phyloP scores from a whole-genome alignment of 2,113 vertebrate genomes.

The Dasyurus viverrinus region DNA sequence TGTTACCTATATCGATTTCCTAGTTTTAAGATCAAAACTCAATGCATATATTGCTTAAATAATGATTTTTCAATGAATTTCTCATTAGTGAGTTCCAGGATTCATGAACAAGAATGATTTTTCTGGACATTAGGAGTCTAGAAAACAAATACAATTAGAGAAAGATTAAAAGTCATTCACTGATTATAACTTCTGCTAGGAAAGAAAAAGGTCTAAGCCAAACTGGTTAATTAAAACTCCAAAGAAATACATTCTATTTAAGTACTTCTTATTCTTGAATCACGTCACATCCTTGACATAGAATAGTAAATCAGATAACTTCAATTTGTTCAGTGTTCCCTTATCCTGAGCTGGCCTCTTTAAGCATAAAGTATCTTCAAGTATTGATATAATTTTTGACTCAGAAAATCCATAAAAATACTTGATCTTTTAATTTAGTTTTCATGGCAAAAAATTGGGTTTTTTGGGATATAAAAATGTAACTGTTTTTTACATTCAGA shows the following conservation, averaged over 20 bases:
- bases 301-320: conserved; percentile 41
- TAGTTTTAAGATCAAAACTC: conserved; percentile 16
- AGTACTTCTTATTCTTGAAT: conserved; percentile 55
- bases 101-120: conserved; percentile 49
- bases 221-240: conserved; percentile 55
- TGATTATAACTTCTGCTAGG: conserved; percentile 9
- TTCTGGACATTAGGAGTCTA: conserved; percentile 11
- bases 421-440: neutral
- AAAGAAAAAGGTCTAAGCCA: conserved; percentile 50
- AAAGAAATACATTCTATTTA: conserved; percentile 52
- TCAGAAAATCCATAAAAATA: conserved; percentile 17
- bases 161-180: conserved; percentile 19
- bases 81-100: conserved; percentile 24
- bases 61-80: conserved; percentile 21
- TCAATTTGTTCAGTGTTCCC: conserved; percentile 51
- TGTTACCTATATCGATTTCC: conserved; percentile 37
- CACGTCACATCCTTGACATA: neutral
- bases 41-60: neutral
- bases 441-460: neutral
- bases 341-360: neutral
- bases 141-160: conserved; percentile 19
- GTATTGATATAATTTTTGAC: conserved; percentile 59
- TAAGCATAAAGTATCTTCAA: conserved; percentile 62
- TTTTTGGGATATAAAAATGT: conserved; percentile 10
- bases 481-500: neutral